Base-by-base conservation (phyloP, 2,888 invertebrate species). In the Drosophila rellima region DNA sequence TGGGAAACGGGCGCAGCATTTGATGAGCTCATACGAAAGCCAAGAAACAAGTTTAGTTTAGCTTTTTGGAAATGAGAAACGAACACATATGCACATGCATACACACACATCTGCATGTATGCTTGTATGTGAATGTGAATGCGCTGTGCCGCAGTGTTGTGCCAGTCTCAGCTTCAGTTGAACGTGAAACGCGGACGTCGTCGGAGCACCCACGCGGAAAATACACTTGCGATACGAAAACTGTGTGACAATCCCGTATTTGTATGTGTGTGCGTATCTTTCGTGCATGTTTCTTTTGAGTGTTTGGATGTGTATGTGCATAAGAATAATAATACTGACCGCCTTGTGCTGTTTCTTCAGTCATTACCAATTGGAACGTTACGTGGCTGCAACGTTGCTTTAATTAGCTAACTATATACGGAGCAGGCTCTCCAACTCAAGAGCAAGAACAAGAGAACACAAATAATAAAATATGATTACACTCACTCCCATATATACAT, bases 21-120 rank as follows among this genome's bases (percentile, higher is more conserved):
- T 70, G 88, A 82, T 83, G 83, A 83, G 88, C 83, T 83, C 83
- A 83, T 83, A 71, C 80, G 62, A 88, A 82, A 78, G 69, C 82
- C 69, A 47, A 70, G 74, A 88, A 83, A 83, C 83, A 83, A 83
- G 83, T 83, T 83, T 88, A 88, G 83, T 83, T 83, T 82, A 82
- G 83, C 88, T 78, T 85, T 83, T 85, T 80, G 71, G 71, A 79
- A 78, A 71, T 70, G 70, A 77, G 85, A 85, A 62, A 78, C 71
- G 57, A 62, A 23, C 23, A 47, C 57, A 26, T 29, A 47, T 3
- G 20, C 37, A 29, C 44, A 37, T 23, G 6, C 18, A 37, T 3
- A 33, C 10, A 26, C 2, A 35, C 2, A 31, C 29, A 18, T 44
- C 17, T 45, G 23, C 23, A n/a, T 15, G 31, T 20, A 6, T 45